A percentile compares a stretch with the other conserved stretches of the same genome.
phyloP scores from a whole-genome alignment of 2,888 invertebrate species.

The Sinhomidia bicolor region DNA sequence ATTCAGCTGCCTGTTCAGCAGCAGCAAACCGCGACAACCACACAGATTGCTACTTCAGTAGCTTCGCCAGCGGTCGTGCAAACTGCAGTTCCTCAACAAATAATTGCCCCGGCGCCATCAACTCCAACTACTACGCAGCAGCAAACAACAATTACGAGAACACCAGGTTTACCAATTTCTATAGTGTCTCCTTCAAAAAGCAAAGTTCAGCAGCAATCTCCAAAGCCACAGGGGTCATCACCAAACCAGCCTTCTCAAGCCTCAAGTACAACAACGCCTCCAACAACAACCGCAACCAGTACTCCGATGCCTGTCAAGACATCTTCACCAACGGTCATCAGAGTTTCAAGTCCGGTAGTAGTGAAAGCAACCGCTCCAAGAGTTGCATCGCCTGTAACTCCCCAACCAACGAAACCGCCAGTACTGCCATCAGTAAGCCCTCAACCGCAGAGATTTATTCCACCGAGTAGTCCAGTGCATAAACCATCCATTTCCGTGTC shows the following conservation, averaged over 20 bases:
- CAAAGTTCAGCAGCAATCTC: slow-evolving; percentile 28
- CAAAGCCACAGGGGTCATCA: background rate
- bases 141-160: slow-evolving; percentile 60
- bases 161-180: slow-evolving; percentile 76
- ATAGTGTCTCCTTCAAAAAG: slow-evolving; percentile 76
- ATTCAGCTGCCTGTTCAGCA: slow-evolving; percentile 29
- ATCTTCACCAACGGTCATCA: slow-evolving; percentile 38
- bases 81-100: background rate
- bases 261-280: slow-evolving; percentile 14
- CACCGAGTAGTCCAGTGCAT: background rate
- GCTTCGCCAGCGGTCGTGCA: slow-evolving; percentile 14
- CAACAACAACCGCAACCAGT: background rate
- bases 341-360: slow-evolving; percentile 33
- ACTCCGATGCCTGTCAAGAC: background rate
- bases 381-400: background rate
- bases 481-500: background rate
- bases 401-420: background rate
- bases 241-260: background rate
- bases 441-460: background rate
- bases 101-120: background rate
- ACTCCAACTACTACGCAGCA: background rate
- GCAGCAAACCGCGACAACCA: background rate
- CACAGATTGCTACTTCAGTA: too few species aligned
- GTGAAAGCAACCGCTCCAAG: background rate
- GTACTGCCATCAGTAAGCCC: slow-evolving; percentile 13